Conservation (phyloP, 2,888 invertebrate genomes). For the Pterobdella sp. region DNA sequence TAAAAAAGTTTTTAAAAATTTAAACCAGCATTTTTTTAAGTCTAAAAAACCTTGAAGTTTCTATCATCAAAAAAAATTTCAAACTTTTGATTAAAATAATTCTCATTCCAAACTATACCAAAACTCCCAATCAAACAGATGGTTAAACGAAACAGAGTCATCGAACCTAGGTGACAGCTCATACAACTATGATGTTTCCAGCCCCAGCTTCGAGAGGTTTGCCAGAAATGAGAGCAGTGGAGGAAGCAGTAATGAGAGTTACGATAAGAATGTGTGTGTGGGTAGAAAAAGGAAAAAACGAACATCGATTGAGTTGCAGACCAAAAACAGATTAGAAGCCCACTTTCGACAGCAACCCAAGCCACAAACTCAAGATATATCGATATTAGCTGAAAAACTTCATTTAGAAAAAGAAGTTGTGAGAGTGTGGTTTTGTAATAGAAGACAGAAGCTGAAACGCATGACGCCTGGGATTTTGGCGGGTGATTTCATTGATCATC, state of each 20-base stretch:
- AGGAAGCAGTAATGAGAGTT: background rate
- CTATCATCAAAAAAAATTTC: too few species aligned
- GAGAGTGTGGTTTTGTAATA: constrained; percentile 51
- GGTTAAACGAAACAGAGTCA: constrained; percentile 98
- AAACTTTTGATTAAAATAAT: too few species aligned
- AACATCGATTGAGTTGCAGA: constrained; percentile 95
- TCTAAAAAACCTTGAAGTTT: too few species aligned
- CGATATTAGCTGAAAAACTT: constrained; percentile 82
- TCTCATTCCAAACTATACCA: too few species aligned
- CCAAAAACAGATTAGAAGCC: constrained; percentile 85
- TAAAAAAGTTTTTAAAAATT: too few species aligned
- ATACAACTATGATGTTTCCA: background rate
- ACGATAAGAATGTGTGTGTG: constrained; percentile 94
- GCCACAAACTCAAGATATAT: constrained; percentile 96
- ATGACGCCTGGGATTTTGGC: constrained; percentile 67
- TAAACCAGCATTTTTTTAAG: too few species aligned
- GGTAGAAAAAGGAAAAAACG: constrained; percentile 98
- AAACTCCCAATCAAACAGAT: too few species aligned
- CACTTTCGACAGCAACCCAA: constrained; percentile 99
- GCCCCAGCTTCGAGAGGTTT: background rate
- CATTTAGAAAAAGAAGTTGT: constrained; percentile 93
- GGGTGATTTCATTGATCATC: background rate
- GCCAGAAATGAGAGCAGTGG: background rate
- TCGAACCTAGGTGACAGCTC: constrained; percentile 59
- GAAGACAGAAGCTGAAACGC: constrained; percentile 89